Conservation (phyloP, 2,888 invertebrate species). For the Drosophila crucigera region DNA sequence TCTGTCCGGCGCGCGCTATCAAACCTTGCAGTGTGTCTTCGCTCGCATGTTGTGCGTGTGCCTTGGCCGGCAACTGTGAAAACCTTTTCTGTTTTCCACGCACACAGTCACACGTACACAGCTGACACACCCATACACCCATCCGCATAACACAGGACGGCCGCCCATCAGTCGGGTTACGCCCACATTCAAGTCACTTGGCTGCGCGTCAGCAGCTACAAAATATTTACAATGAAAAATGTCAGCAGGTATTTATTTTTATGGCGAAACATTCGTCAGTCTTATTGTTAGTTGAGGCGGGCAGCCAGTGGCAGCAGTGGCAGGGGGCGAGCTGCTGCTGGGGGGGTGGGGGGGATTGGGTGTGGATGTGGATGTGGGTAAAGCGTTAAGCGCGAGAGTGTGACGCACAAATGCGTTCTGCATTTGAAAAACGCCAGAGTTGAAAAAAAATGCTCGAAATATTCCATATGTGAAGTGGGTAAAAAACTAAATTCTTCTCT, state of each 20-base stretch:
- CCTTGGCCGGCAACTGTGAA: slow-evolving; percentile 43
- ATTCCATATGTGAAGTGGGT: neutral
- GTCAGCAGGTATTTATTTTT: slow-evolving; percentile 82
- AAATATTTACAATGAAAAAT: slow-evolving; percentile 81
- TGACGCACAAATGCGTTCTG: slow-evolving; percentile 2
- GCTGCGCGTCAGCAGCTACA: slow-evolving; percentile 76
- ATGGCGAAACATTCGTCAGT: slow-evolving; percentile 79
- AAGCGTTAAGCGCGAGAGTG: slow-evolving; percentile 16
- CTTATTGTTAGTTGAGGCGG: slow-evolving; percentile 72
- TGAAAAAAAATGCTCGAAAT: neutral
- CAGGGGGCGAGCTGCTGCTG: neutral
- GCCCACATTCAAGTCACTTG: slow-evolving; percentile 59
- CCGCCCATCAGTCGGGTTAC: slow-evolving; percentile 16
- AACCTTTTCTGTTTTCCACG: slow-evolving; percentile 52
- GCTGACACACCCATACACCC: slow-evolving; percentile 60
- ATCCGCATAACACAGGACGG: slow-evolving; percentile 12
- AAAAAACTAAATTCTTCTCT: neutral
- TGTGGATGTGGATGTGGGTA: slow-evolving; percentile 14
- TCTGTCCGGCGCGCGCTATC: neutral
- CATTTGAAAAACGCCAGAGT: neutral
- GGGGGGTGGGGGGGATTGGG: slow-evolving; percentile 1
- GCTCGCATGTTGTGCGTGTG: slow-evolving; percentile 53
- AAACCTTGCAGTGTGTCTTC: slow-evolving; percentile 13
- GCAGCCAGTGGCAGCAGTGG: neutral
- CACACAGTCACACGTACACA: slow-evolving; percentile 33